Evolutionary conservation across 92 coral and sea anemone species (phyloP), one percentile per base, ranked within the genome.

Genomic region (Porites rus): DNA sequence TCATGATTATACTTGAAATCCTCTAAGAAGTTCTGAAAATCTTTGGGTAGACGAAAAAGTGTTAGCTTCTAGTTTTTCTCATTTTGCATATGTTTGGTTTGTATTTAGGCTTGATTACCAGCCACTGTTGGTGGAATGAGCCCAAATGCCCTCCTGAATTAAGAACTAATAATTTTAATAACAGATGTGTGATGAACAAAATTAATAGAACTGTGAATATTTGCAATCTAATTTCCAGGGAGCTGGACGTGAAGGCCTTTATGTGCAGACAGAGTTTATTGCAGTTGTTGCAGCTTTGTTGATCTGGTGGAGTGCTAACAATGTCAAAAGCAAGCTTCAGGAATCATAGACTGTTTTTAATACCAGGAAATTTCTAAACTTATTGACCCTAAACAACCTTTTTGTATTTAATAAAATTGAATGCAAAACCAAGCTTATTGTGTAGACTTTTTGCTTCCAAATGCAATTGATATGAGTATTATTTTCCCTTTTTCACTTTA

Each of bases 11-110:
- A 50, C 70, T 10, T 24, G 11, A 67, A 66, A 88, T 89, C 97
- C 98, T 96, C 98, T 96, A 92, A 96, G 98, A 96, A 92, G 98
- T 92, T 96, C 98, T 96, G 98, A 96, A 90, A 87, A 93, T 85
- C 93, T 85, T 90, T 77, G 81, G 85, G 76, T 53, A 28, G 3
- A 68, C 24, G 12, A 31, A 25, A 2, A 17, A 52, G n/a, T 24
- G 6, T 4, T 1, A 72, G 20, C 8, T 61, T 13, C 53, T 43
- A 56, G 60, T 70, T 4, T 50, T 58, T 52, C 14, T 17, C 1
- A 18, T 38, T 38, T 38, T 4, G 46, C 46, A 38, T 9, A 54
- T 9, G 60, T 10, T 53, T 54, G 60, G 12, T 54, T 54, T 54
- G 60, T 4, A 38, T 38, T 38, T 38, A 38, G 7, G 46, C 46